Conservation (phyloP, 2,113 vertebrate genomes). For the Aplodontia rufa region DNA sequence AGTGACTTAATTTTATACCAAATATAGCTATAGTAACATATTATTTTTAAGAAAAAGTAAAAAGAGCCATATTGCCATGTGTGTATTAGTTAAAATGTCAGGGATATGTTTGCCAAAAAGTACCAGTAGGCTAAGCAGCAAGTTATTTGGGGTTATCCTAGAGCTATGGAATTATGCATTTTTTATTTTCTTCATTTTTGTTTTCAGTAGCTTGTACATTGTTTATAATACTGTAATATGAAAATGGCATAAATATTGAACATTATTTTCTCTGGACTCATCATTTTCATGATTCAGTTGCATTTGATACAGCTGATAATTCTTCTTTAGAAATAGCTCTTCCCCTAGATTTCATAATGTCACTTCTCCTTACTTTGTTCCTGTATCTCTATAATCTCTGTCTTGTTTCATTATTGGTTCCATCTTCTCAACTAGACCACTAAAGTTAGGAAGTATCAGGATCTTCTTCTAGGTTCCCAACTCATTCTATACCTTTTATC, state of each 20-base stretch:
- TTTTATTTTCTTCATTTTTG: neutral
- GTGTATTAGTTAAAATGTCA: conserved; percentile 13
- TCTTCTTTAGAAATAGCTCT: neutral
- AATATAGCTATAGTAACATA: neutral
- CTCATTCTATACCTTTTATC: neutral
- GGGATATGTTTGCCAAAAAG: neutral
- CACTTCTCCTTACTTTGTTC: neutral
- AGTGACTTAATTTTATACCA: neutral
- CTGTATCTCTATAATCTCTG: neutral
- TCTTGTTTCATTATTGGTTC: neutral
- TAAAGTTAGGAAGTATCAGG: neutral
- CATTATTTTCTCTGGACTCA: neutral
- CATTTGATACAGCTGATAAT: neutral
- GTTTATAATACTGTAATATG: neutral
- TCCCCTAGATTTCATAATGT: neutral
- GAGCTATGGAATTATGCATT: neutral
- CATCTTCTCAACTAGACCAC: neutral
- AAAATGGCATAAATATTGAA: conserved; percentile 5
- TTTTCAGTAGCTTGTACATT: conserved; percentile 19
- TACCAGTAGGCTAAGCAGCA: neutral
- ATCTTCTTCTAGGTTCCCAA: neutral
- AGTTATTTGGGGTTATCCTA: neutral
- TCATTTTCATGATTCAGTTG: neutral
- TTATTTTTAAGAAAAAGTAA: conserved; percentile 16
- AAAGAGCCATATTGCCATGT: neutral